Base-by-base conservation (phyloP, 37 sponge, comb jelly and placozoan genomes). In the Chondrilla cf. caribensis region DNA sequence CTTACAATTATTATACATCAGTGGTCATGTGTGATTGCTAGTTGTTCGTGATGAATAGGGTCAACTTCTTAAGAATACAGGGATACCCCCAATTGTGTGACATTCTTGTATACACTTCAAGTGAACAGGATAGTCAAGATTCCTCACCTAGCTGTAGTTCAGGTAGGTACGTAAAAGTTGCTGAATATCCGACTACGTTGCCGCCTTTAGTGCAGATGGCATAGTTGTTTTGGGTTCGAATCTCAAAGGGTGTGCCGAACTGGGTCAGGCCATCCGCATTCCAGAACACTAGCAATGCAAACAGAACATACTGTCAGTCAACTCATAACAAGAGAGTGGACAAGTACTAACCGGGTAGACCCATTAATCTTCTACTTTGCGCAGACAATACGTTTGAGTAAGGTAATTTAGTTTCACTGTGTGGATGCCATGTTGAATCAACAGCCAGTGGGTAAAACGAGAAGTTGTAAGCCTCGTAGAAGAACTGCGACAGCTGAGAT, bases 211-310 rank as follows among this genome's bases (percentile, higher is more conserved):
- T 25, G 42, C 83, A 81, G 19, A 92, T 73, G 36, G 84, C 75
- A 76, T 88, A 92, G 70, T 88, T 88, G 19, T 59, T 36, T 31
- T 62, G 31, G 36, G 82, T 84, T 15, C 79, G 37, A 4, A 92
- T 83, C 77, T 92, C 93, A 89, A 89, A 92, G 19, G 93, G 93
- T 54, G 89, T 92, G 1, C 93, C 93, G 83, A 92, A 92, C 28
- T 82, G 82, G 4, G 87, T 86, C 44, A 59, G 59, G 9, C 80
- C 65, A 79, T 89, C 93, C 32, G 83, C 41, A 65, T 92, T 92
- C 67, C 85, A 79, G 82, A 78, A 92, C 58, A 85, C 89, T 92
- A 65, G 5, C 33, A 9, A 2, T 40, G 54, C 26, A 9, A 55
- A 4, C 22, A 54, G 59, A n/a, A n/a, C n/a, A n/a, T n/a, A 29